Percentiles rank a stretch among this genome's conserved stretches.
These are phyloP conservation scores for Tragelaphus scriptus DNA, from an alignment of 2,113 vertebrate species.

Conservation along the genomic window DNA sequence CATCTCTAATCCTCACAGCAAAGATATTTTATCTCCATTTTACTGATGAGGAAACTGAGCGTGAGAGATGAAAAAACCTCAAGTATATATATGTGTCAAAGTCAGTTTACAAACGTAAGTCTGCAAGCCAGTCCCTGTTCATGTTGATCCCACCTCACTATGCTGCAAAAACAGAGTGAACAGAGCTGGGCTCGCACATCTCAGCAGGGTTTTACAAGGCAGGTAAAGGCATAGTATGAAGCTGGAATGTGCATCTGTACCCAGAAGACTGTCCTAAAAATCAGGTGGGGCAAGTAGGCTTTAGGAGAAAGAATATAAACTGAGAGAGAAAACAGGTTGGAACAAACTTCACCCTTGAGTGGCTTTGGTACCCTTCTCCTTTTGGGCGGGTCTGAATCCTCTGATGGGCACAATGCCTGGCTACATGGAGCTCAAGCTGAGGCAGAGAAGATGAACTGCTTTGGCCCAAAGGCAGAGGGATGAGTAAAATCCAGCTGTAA, in stretches of 20 bases:
- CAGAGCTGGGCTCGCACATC: background rate
- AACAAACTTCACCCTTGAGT: background rate
- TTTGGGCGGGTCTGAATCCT: background rate
- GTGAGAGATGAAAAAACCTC: background rate
- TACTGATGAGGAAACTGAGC: background rate
- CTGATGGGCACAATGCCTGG: background rate
- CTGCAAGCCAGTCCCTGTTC: background rate
- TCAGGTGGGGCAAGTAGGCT: background rate
- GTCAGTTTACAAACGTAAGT: background rate
- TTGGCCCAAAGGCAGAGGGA: background rate
- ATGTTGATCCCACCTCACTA: accelerated
- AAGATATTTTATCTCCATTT: background rate
- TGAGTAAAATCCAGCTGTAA: background rate
- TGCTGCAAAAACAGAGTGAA: background rate
- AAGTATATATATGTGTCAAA: background rate
- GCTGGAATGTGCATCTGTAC: background rate
- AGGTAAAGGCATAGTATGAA: background rate
- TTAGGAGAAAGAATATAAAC: background rate
- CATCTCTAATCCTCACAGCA: background rate
- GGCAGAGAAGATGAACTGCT: background rate
- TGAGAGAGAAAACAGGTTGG: background rate
- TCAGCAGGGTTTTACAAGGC: no score
- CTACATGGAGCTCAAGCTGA: no score
- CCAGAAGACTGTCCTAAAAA: background rate
- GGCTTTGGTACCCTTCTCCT: background rate